These are phyloP conservation scores for Leptonema lineaticorne DNA, from an alignment of 1,140 invertebrate genomes.

Conservation along the genomic window DNA sequence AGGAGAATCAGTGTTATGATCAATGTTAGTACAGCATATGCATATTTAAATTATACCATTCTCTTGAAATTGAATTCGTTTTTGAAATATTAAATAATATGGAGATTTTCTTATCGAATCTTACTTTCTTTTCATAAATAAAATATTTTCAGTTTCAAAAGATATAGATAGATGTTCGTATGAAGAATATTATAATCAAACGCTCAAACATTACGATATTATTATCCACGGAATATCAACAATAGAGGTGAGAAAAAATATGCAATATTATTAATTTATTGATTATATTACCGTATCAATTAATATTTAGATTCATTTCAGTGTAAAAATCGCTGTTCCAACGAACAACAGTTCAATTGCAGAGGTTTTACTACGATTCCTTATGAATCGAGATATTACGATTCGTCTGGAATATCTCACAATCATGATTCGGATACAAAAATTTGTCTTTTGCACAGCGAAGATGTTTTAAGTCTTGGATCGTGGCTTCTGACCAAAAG, in stretches of 20 bases:
- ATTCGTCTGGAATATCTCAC: background rate
- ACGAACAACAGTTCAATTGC: slow-evolving; percentile 50
- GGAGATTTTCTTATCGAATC: too few species aligned
- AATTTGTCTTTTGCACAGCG: slow-evolving; percentile 52
- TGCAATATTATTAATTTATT: background rate
- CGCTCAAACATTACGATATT: slow-evolving; percentile 52
- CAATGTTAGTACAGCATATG: slow-evolving; percentile 57
- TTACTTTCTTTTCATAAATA: too few species aligned
- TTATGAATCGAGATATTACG: slow-evolving; percentile 9
- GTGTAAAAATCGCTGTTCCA: slow-evolving; percentile 52
- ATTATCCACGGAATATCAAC: slow-evolving; percentile 50
- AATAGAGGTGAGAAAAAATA: slow-evolving; percentile 46
- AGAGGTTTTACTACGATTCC: slow-evolving; percentile 48
- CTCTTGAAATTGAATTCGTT: too few species aligned
- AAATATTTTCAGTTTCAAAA: slow-evolving; percentile 48
- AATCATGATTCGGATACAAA: slow-evolving; percentile 22
- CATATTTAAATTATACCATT: too few species aligned
- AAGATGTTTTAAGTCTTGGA: slow-evolving; percentile 52
- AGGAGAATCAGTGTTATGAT: slow-evolving; percentile 64
- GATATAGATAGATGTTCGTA: slow-evolving; percentile 55
- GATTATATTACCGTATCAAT: background rate
- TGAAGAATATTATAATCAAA: slow-evolving; percentile 56
- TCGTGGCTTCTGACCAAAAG: slow-evolving; percentile 51
- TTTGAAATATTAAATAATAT: too few species aligned
- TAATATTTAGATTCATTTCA: slow-evolving; percentile 36